Evolutionary conservation across 1,140 invertebrate genomes (phyloP).

Genomic region (Trachymyrmex septentrionalis): DNA sequence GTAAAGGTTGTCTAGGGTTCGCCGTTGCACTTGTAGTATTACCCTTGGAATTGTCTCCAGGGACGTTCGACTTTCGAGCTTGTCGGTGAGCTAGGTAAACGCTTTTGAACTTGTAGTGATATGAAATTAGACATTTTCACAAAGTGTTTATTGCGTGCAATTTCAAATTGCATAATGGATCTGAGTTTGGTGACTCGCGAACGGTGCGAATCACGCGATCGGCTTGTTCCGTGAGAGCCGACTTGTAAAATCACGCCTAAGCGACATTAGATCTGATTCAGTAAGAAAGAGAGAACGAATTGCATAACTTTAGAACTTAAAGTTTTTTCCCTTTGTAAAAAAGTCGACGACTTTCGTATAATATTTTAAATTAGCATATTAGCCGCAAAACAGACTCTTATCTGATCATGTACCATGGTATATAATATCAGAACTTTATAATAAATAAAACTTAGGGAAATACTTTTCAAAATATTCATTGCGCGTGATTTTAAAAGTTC

Average conservation of each 20-base stretch:
- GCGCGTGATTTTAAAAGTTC: background rate
- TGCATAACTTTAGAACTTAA: background rate
- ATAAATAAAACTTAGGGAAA: background rate
- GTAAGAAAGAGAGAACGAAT: background rate
- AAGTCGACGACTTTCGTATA: background rate
- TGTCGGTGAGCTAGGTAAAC: background rate
- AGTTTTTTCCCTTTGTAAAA: background rate
- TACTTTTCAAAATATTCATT: background rate
- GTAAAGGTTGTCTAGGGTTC: conserved; percentile 31
- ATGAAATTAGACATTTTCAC: conserved; percentile 3
- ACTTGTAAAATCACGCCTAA: background rate
- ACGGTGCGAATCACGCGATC: conserved; percentile 40
- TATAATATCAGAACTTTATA: background rate
- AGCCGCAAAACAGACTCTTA: background rate
- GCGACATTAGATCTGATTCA: conserved; percentile 22
- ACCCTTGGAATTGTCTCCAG: conserved; percentile 53
- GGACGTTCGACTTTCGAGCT: conserved; percentile 45
- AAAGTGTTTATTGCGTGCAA: background rate
- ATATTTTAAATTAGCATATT: background rate
- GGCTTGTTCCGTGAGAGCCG: background rate
- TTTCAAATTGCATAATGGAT: background rate
- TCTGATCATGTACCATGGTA: background rate
- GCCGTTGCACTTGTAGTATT: conserved; percentile 24
- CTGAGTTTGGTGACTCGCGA: background rate
- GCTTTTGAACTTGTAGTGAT: background rate